A percentile compares a stretch with the other conserved stretches of the same genome.
phyloP scores from a whole-genome alignment of 2,888 invertebrate genomes.

The Nasonia oneida region DNA sequence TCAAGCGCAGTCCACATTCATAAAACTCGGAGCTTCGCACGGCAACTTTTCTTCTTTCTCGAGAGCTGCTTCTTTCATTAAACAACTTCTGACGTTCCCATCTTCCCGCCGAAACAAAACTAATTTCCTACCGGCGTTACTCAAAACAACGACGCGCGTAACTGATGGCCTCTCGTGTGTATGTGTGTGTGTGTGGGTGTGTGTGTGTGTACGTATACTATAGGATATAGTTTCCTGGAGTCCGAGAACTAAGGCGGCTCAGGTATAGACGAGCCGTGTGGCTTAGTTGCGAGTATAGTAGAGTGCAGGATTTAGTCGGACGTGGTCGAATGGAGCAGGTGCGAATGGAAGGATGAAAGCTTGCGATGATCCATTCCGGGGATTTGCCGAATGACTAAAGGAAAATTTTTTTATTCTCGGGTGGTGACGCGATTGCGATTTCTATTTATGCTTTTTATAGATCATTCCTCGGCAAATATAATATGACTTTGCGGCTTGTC shows the following conservation, averaged over 20 bases:
- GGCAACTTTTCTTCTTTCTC: not conserved
- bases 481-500: too few relatives aligned
- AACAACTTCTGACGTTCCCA: constrained; percentile 31
- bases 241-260: too few relatives aligned
- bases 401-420: not conserved
- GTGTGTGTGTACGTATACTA: too few relatives aligned
- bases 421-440: not conserved
- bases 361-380: not conserved
- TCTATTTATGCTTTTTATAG: too few relatives aligned
- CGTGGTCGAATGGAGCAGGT: not conserved
- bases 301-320: not conserved
- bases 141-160: not conserved
- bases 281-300: not conserved
- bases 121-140: constrained; percentile 17
- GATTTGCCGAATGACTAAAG: not conserved
- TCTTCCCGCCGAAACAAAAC: constrained; percentile 21
- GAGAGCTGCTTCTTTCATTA: constrained; percentile 18
- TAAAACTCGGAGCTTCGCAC: not conserved
- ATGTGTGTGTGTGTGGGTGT: too few relatives aligned
- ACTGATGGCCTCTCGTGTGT: not conserved
- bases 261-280: not conserved
- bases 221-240: too few relatives aligned
- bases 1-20: not conserved
- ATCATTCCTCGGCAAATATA: too few relatives aligned
- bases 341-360: not conserved